Conservation (phyloP, 2,888 invertebrate genomes). For the Pseudeuparius sepicola region DNA sequence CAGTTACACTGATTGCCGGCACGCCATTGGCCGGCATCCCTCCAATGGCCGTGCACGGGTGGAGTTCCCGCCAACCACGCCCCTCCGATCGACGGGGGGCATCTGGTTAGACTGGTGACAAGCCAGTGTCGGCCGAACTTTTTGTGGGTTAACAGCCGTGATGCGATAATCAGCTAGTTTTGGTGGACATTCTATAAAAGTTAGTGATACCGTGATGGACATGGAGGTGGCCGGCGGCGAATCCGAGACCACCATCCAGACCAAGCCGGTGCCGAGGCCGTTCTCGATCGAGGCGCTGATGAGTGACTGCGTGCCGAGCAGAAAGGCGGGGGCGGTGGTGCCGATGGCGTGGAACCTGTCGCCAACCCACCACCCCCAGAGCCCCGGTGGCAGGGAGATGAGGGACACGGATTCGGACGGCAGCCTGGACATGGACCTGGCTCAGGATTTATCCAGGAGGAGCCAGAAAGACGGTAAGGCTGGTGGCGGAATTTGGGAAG, state of each 20-base stretch:
- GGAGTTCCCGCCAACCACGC: constrained; percentile 11
- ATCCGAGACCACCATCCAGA: no score
- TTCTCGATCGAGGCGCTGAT: constrained; percentile 55
- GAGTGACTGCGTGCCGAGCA: constrained; percentile 35
- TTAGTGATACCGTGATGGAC: no score
- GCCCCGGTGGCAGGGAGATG: constrained; percentile 8
- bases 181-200: no score
- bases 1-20: constrained; percentile 19
- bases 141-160: constrained; percentile 19
- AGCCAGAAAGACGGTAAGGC: constrained; percentile 34
- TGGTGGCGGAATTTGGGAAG: background rate
- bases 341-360: constrained; percentile 18
- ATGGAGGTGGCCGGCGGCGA: no score
- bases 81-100: constrained; percentile 12
- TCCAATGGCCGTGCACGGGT: constrained; percentile 25
- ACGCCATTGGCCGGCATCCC: constrained; percentile 18
- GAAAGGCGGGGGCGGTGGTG: constrained; percentile 18
- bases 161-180: no score
- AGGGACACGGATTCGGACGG: constrained; percentile 37
- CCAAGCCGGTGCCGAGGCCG: constrained; percentile 45
- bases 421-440: constrained; percentile 37
- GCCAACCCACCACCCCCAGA: constrained; percentile 24
- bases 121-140: constrained; percentile 25
- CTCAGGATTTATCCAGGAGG: constrained; percentile 36
- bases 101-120: constrained; percentile 4